A percentile compares a stretch with the other conserved stretches of the same genome.
phyloP scores from a whole-genome alignment of 2,888 invertebrate genomes.

The Xestia xanthographa region DNA sequence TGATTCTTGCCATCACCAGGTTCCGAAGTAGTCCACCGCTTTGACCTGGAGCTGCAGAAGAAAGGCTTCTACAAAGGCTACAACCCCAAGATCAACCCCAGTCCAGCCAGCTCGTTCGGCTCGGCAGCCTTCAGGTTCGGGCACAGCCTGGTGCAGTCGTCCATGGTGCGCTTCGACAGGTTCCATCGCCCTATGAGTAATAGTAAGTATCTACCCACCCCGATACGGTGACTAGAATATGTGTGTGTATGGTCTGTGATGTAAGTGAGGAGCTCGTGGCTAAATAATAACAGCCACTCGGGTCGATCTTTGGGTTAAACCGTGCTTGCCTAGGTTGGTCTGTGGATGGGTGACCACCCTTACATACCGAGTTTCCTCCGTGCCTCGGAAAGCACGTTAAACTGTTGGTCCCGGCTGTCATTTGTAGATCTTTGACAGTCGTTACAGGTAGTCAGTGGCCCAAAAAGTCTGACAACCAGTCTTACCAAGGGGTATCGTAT shows the following conservation, averaged over 20 bases:
- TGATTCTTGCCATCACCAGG: conserved; percentile 83
- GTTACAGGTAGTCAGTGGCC: too few relatives aligned
- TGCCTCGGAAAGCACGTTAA: too few relatives aligned
- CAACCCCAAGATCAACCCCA: conserved; percentile 92
- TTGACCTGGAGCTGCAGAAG: conserved; percentile 92
- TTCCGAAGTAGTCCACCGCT: conserved; percentile 93
- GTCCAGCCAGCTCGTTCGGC: conserved; percentile 94
- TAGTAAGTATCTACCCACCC: conserved; percentile 90
- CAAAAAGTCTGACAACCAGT: too few relatives aligned
- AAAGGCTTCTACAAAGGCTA: conserved; percentile 94
- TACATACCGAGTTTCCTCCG: too few relatives aligned
- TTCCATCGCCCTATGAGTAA: conserved; percentile 92
- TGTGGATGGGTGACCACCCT: too few relatives aligned
- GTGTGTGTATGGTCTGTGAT: background rate
- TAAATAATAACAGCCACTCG: too few relatives aligned
- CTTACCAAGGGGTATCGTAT: too few relatives aligned
- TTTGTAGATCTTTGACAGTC: too few relatives aligned
- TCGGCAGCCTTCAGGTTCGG: conserved; percentile 96
- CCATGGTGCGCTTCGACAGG: conserved; percentile 93
- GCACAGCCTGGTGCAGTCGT: conserved; percentile 95
- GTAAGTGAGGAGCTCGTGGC: too few relatives aligned
- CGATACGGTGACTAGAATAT: background rate
- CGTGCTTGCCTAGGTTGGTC: too few relatives aligned
- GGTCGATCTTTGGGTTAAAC: too few relatives aligned
- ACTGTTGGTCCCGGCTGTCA: too few relatives aligned